A percentile compares a stretch with the other conserved stretches of the same genome.
Evolutionary conservation across 2,797 vertebrate species (phyloP).

Genomic region (Sebastes kiyomatsui): DNA sequence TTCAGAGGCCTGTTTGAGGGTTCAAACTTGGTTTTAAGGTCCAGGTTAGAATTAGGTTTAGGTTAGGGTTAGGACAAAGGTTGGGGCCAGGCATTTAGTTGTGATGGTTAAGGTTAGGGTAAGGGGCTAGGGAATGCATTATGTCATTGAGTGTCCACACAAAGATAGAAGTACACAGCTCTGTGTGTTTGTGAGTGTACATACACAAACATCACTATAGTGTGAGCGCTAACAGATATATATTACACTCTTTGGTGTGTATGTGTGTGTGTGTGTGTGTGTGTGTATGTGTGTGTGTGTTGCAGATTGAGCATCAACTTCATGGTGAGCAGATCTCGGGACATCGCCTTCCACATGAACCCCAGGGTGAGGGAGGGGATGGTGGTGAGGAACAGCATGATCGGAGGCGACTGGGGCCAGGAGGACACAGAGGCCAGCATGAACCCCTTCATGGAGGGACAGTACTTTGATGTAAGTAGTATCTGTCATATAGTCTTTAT

Average conservation of each 20-base stretch:
- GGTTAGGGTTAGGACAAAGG: no score
- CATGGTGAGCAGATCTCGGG: constrained; percentile 64
- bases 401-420: constrained; percentile 81
- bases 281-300: not conserved
- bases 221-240: not conserved
- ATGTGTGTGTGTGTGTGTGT: not conserved
- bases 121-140: no score
- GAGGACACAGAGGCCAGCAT: constrained; percentile 80
- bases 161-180: no score
- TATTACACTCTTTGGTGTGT: not conserved
- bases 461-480: constrained; percentile 87
- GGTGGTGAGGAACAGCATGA: constrained; percentile 84
- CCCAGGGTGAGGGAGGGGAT: constrained; percentile 68
- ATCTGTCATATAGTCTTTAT: not conserved
- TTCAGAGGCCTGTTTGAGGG: no score
- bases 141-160: no score
- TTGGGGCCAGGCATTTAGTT: no score
- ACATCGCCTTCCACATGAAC: constrained; percentile 84
- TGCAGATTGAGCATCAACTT: constrained; percentile 85
- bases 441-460: constrained; percentile 85
- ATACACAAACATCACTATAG: not conserved
- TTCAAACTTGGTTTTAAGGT: no score
- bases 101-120: no score
- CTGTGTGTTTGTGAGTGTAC: constrained; percentile 19
- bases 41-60: no score